A percentile compares a stretch with the other conserved stretches of the same genome.
phyloP scores from a whole-genome alignment of 1,140 invertebrate genomes.

The Megalopta genalis region DNA sequence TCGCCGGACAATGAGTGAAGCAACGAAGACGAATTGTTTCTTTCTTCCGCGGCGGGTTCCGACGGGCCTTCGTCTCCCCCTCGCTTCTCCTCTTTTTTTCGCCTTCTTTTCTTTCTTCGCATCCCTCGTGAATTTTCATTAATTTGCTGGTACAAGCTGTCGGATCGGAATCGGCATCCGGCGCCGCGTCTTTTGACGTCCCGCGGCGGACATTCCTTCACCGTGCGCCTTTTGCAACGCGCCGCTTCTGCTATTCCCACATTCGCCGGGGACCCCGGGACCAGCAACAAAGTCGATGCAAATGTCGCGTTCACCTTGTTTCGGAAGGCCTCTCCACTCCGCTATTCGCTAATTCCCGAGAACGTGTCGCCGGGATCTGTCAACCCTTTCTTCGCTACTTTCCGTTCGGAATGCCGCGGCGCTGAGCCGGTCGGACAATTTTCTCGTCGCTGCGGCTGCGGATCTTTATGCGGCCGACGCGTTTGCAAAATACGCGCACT shows the following conservation, averaged over 20 bases:
- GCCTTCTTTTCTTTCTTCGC: background rate
- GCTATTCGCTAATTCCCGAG: background rate
- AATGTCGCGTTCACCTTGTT: background rate
- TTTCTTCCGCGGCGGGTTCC: constrained; percentile 19
- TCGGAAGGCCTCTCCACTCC: background rate
- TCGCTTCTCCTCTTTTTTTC: background rate
- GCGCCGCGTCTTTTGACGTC: constrained; percentile 59
- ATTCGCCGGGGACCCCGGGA: background rate
- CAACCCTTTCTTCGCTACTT: too few species aligned
- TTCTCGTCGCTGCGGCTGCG: too few species aligned
- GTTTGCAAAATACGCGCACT: too few species aligned
- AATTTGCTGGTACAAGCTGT: constrained; percentile 55
- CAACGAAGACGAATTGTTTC: constrained; percentile 40
- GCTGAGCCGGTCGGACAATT: too few species aligned
- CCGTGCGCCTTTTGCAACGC: constrained; percentile 32
- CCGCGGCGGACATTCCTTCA: constrained; percentile 51
- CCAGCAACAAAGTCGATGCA: background rate
- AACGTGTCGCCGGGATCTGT: background rate
- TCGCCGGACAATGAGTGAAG: constrained; percentile 35
- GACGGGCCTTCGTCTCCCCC: background rate
- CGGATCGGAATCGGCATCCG: constrained; percentile 58
- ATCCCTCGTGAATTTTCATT: constrained; percentile 56
- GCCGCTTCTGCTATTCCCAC: constrained; percentile 15
- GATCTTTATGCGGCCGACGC: too few species aligned
- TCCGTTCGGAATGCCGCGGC: too few species aligned